Conservation (phyloP, 2,113 vertebrate genomes). For the Otis tarda region DNA sequence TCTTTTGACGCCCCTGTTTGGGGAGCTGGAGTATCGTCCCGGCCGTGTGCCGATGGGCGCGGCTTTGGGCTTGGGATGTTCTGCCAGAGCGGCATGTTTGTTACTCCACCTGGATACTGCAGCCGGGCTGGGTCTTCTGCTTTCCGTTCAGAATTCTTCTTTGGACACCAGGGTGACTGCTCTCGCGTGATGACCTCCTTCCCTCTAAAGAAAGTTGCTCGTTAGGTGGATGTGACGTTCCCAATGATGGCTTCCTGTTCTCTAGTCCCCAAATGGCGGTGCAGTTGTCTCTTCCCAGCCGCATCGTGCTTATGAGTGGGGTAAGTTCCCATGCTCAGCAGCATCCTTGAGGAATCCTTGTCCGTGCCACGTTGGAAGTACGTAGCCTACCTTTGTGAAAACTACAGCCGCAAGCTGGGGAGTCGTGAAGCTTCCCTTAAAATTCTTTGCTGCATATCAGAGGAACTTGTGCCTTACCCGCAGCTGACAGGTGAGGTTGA, state of each 20-base stretch:
- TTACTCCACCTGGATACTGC: not conserved
- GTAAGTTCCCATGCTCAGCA: not conserved
- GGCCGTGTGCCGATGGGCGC: fast-evolving
- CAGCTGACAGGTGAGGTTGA: not conserved
- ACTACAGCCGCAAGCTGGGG: not conserved
- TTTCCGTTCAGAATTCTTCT: not conserved
- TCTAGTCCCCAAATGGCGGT: fast-evolving
- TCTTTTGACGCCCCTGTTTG: fast-evolving
- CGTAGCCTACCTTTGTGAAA: not conserved
- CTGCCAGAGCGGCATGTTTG: fast-evolving
- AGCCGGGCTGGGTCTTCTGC: not conserved
- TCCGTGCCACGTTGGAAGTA: not conserved
- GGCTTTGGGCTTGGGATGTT: not conserved
- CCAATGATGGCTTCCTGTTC: not conserved
- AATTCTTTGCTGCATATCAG: not conserved
- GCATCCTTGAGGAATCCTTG: not conserved
- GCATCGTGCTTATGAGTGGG: not conserved
- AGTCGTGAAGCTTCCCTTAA: not conserved
- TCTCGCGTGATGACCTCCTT: not conserved
- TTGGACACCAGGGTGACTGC: not conserved
- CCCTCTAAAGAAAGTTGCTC: not conserved
- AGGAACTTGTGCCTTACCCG: fast-evolving
- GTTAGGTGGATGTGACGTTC: not conserved
- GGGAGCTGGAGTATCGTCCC: not conserved
- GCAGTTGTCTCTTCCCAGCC: not conserved